Percentiles rank a stretch among this genome's conserved stretches.
These are phyloP conservation scores for Taenioides sp. DNA, from an alignment of 2,797 vertebrate species.

Conservation along the genomic window DNA sequence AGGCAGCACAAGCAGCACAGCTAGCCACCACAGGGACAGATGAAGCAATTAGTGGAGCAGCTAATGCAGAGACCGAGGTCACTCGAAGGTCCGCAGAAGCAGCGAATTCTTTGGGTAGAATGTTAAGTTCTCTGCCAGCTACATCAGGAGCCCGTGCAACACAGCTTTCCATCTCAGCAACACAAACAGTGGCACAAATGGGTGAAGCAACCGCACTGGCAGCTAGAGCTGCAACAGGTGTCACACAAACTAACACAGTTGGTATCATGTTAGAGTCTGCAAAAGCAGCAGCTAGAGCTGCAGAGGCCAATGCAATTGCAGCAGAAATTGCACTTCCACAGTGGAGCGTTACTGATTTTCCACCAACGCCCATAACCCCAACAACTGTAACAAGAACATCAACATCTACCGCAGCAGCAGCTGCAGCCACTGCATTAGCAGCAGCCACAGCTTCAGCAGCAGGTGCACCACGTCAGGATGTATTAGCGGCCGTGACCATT, in stretches of 20 bases:
- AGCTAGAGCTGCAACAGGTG: slow-evolving; percentile 2
- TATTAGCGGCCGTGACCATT: background rate
- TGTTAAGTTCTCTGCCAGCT: too few relatives aligned
- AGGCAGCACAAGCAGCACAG: slow-evolving; percentile 19
- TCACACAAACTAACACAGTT: background rate
- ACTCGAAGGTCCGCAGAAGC: too few relatives aligned
- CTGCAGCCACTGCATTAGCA: slow-evolving; percentile 16
- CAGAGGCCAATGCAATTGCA: background rate
- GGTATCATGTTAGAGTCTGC: background rate
- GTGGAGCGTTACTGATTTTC: background rate
- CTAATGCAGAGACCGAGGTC: too few relatives aligned
- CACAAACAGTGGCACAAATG: background rate
- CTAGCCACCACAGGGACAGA: background rate
- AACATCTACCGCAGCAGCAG: slow-evolving; percentile 16
- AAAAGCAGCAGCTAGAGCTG: background rate
- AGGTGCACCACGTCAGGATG: background rate
- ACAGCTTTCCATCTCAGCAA: too few relatives aligned
- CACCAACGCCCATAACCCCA: background rate
- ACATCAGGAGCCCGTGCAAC: too few relatives aligned
- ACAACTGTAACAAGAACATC: background rate
- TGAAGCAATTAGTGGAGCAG: too few relatives aligned
- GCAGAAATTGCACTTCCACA: slow-evolving; percentile 14
- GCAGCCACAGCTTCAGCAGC: slow-evolving; percentile 14
- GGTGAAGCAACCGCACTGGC: background rate
- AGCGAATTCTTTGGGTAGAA: too few relatives aligned